Conservation (phyloP, 2,113 vertebrate species). For the Ammodytes dubius region DNA sequence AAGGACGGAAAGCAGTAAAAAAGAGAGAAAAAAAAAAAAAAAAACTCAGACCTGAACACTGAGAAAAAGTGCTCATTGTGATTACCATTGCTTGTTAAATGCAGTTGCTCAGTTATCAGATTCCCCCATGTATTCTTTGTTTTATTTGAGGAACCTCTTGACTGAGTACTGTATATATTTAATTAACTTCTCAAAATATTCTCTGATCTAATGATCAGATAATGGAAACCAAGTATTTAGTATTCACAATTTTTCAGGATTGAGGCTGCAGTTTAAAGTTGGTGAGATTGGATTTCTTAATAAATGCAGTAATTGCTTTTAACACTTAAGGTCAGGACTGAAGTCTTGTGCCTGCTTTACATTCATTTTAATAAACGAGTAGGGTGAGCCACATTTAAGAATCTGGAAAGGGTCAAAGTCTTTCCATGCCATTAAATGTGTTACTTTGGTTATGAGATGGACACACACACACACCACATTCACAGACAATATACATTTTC, state of each 20-base stretch:
- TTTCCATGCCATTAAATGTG: background rate
- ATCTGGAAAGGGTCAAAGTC: background rate
- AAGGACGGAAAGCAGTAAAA: background rate
- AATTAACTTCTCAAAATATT: background rate
- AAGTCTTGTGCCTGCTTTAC: background rate
- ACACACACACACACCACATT: background rate
- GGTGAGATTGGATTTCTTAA: background rate
- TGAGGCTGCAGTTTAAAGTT: background rate
- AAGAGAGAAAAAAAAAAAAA: background rate
- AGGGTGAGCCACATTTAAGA: background rate
- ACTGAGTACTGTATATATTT: background rate
- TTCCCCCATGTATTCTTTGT: background rate
- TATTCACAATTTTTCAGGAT: background rate
- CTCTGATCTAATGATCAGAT: background rate
- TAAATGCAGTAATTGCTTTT: background rate
- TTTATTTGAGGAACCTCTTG: background rate
- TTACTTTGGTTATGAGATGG: background rate
- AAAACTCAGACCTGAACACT: too few relatives aligned
- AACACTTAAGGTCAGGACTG: background rate
- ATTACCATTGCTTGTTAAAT: background rate
- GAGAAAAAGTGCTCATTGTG: background rate
- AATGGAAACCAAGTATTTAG: background rate
- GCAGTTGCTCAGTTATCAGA: background rate
- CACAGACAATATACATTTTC: background rate
- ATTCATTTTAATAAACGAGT: background rate